Evolutionary conservation across 2,113 vertebrate genomes (phyloP).

Genomic region (Emberiza fucata): DNA sequence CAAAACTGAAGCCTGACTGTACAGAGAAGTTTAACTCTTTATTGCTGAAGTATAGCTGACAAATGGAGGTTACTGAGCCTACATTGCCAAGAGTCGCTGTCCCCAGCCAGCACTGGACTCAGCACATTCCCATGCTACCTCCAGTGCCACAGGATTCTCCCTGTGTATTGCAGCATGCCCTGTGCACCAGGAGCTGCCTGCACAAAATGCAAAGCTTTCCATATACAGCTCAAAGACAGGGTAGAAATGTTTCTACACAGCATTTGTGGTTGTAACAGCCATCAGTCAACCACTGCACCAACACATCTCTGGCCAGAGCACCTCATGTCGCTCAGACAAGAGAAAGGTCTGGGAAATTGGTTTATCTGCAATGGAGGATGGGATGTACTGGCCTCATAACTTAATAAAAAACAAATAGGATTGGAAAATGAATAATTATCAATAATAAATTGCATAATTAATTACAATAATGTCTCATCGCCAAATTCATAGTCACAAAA

Average conservation of each 20-base stretch:
- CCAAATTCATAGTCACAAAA: background rate
- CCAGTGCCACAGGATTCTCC: background rate
- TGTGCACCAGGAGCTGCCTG: background rate
- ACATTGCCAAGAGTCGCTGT: background rate
- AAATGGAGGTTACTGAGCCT: background rate
- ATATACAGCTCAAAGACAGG: background rate
- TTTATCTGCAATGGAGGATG: background rate
- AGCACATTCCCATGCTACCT: rapidly evolving
- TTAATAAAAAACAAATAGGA: background rate
- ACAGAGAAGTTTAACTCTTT: background rate
- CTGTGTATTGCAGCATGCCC: background rate
- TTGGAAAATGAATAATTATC: background rate
- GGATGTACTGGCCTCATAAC: background rate
- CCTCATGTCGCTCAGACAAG: background rate
- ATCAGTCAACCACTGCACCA: background rate
- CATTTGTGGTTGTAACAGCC: background rate
- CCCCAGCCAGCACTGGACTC: background rate
- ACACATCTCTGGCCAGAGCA: background rate
- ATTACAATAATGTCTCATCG: background rate
- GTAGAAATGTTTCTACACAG: background rate
- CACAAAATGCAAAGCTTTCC: background rate
- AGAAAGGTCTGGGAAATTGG: background rate
- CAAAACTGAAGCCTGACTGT: background rate
- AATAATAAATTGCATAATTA: background rate
- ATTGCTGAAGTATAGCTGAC: background rate